Percentiles rank a stretch among this genome's conserved stretches.
Evolutionary conservation across 2,113 vertebrate genomes (phyloP).

Genomic region (Cinclus cinclus): DNA sequence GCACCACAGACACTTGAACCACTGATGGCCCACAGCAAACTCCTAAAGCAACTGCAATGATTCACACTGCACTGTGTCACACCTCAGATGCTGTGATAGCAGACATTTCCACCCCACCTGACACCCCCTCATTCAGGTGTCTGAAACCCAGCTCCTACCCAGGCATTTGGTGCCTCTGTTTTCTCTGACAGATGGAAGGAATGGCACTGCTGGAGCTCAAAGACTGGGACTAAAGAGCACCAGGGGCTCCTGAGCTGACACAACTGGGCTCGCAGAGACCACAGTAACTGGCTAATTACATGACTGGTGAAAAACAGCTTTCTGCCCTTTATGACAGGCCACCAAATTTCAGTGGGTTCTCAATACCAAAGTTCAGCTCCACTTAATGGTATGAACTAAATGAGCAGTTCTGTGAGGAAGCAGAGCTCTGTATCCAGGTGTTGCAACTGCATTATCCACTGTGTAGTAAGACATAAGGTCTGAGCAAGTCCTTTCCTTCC

Average conservation of each 20-base stretch:
- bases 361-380: background rate
- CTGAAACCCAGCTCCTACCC: background rate
- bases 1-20: background rate
- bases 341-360: background rate
- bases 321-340: background rate
- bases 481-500: background rate
- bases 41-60: background rate
- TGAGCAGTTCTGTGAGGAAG: background rate
- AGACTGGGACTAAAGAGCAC: background rate
- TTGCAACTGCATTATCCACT: background rate
- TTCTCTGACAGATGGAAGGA: background rate
- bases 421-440: background rate
- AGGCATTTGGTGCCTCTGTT: background rate
- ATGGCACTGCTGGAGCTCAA: background rate
- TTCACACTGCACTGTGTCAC: background rate
- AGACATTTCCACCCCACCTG: background rate
- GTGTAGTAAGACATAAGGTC: background rate
- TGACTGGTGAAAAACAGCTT: background rate
- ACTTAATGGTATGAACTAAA: background rate
- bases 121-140: background rate
- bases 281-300: background rate
- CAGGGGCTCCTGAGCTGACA: background rate
- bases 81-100: background rate
- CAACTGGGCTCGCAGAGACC: background rate
- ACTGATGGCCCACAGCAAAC: background rate